Evolutionary conservation across 1,140 invertebrate genomes (phyloP), one percentile per base, ranked within the genome.

Genomic region (Carcinoscorpius rotundicauda): DNA sequence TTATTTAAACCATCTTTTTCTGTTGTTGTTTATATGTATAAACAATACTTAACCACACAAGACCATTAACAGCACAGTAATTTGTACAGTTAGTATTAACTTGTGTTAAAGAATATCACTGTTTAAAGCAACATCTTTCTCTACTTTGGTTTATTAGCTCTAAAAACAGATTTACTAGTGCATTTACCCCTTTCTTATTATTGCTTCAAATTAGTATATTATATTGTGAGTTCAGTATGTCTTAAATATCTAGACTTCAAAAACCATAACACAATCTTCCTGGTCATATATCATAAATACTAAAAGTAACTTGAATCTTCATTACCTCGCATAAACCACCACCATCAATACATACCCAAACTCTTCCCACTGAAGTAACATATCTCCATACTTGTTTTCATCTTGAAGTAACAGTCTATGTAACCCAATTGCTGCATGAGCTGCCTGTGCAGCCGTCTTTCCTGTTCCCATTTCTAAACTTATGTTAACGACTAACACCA

Each of bases 401-500:
- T 77, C 74, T 61, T 78, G 75, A 61, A 78, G 69, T 62, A 80
- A 76, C 49, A 72, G 70, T 64, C 80, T 71, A 71, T 84, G 82
- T 49, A 85, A 70, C 4, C 80, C 82, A 10, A 85, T 72, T 51
- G 81, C 78, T n/a, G 82, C 83, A 75, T 85, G 84, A 6, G 81
- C 84, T 11, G 82, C 81, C 75, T 85, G 83, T 10, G 83, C 81
- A 8, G 82, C 82, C n/a, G 82, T 73, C 72, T 85, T 85, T 4
- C 84, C 84, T 10, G 79, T 72, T 5, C 83, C 81, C 84, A 85
- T 85, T 64, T 79, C 77, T 60, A 85, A 73, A 52, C 78, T 77
- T 51, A 70, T 73, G 72, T 85, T 85, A 3, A 85, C 81, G n/a
- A 85, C 81, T 76, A 85, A 83, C 51, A 83, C 81, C 84, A 85